Evolutionary conservation across 2,888 invertebrate genomes (phyloP).

Genomic region (Trichogramma dendrolimi): DNA sequence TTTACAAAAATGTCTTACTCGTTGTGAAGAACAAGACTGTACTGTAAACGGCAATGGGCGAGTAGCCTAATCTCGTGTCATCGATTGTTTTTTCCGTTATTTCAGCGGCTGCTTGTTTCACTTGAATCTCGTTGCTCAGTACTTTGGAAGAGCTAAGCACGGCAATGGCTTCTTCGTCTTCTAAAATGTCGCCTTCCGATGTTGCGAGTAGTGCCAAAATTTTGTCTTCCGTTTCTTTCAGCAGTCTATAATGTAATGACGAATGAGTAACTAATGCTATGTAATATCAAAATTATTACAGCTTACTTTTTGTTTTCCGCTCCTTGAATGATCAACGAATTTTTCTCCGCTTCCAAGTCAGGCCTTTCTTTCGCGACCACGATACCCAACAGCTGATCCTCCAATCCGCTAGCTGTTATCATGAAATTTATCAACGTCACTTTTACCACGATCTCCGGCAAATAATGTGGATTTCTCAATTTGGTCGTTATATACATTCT

Average conservation of each 20-base stretch:
- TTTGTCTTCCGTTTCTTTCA: conserved; percentile 88
- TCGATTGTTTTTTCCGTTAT: conserved; percentile 89
- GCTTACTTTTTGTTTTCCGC: conserved; percentile 70
- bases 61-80: conserved; percentile 76
- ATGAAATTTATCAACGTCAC: conserved; percentile 88
- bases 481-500: conserved; percentile 93
- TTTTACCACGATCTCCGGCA: conserved; percentile 90
- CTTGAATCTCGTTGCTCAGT: conserved; percentile 84
- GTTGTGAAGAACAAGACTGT: conserved; percentile 88
- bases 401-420: conserved; percentile 82
- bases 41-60: conserved; percentile 86
- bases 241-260: conserved; percentile 52
- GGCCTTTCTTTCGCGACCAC: conserved; percentile 90
- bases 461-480: conserved; percentile 86
- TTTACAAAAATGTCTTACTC: conserved; percentile 53
- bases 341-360: conserved; percentile 86
- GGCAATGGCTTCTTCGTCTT: conserved; percentile 86
- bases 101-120: conserved; percentile 85
- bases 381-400: conserved; percentile 84
- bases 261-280: not conserved
- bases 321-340: conserved; percentile 79
- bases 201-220: conserved; percentile 75
- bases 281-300: not conserved
- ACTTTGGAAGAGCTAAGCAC: conserved; percentile 84
- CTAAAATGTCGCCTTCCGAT: conserved; percentile 75